These are phyloP conservation scores for Corythoichthys haematopterus DNA, from an alignment of 2,113 vertebrate genomes.

Conservation along the genomic window DNA sequence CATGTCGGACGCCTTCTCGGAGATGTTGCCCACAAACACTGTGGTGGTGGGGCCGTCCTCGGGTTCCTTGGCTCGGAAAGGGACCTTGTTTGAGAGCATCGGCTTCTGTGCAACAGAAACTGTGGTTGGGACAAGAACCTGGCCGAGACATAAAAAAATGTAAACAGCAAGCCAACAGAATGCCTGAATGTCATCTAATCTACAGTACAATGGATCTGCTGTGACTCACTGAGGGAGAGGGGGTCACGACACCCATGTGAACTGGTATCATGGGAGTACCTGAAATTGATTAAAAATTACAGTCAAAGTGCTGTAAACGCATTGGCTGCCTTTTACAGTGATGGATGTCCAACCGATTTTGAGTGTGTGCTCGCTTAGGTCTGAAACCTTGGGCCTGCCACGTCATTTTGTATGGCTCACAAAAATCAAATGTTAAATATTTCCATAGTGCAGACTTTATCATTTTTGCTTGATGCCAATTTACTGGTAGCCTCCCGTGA, in stretches of 20 bases:
- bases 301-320: not conserved
- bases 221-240: constrained; percentile 81
- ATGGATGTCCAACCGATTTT: no score
- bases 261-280: constrained; percentile 98
- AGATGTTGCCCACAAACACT: constrained; percentile 98
- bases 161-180: not conserved
- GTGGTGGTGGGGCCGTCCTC: constrained; percentile 92
- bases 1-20: constrained; percentile 98
- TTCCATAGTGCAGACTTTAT: no score
- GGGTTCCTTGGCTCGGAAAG: constrained; percentile 78
- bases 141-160: constrained; percentile 35
- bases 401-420: no score
- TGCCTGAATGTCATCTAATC: not conserved
- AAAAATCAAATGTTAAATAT: no score
- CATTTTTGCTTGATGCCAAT: no score
- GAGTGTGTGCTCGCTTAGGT: no score
- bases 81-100: constrained; percentile 77
- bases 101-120: constrained; percentile 90
- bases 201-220: not conserved
- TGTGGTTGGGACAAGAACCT: constrained; percentile 84
- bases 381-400: no score
- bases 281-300: constrained; percentile 43
- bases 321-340: no score
- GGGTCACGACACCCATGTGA: constrained; percentile 95
- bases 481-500: no score